These are phyloP conservation scores for Dorcus parallelipipedus DNA, from an alignment of 2,888 invertebrate species.

Conservation along the genomic window DNA sequence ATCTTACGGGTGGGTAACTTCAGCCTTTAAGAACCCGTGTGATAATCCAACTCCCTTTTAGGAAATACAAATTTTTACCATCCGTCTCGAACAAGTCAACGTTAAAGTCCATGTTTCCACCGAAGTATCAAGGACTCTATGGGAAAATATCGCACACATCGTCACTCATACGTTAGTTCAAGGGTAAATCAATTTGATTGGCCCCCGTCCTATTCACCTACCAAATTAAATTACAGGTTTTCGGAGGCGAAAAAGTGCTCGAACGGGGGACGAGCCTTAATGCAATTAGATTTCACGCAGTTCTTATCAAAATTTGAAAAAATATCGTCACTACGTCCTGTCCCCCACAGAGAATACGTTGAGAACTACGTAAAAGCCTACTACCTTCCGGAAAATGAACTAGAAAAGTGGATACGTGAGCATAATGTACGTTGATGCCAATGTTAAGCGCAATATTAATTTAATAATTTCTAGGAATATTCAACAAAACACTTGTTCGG, in stretches of 20 bases:
- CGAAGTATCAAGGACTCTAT: slow-evolving; percentile 68
- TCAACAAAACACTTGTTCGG: slow-evolving; percentile 82
- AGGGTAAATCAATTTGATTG: slow-evolving; percentile 57
- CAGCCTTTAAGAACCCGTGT: not conserved
- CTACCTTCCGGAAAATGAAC: slow-evolving; percentile 82
- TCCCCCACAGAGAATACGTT: slow-evolving; percentile 86
- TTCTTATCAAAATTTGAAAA: slow-evolving; percentile 87
- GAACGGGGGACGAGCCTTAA: slow-evolving; percentile 92
- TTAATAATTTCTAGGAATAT: slow-evolving; percentile 66
- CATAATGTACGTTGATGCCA: slow-evolving; percentile 57
- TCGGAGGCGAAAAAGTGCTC: slow-evolving; percentile 90
- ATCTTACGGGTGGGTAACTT: slow-evolving; percentile 57
- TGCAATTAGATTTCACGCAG: slow-evolving; percentile 97
- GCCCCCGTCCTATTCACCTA: not conserved
- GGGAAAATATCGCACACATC: slow-evolving; percentile 85
- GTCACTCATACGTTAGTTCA: slow-evolving; percentile 88
- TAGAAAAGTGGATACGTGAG: slow-evolving; percentile 86
- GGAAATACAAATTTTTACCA: slow-evolving; percentile 74
- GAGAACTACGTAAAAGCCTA: slow-evolving; percentile 96
- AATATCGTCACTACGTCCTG: slow-evolving; percentile 76
- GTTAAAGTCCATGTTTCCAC: slow-evolving; percentile 67
- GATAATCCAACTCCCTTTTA: slow-evolving; percentile 34
- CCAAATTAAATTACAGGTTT: slow-evolving; percentile 54
- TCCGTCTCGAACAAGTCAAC: slow-evolving; percentile 71
- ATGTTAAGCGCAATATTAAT: not conserved